A percentile compares a stretch with the other conserved stretches of the same genome.
phyloP scores from a whole-genome alignment of 2,113 vertebrate genomes.

The Acrocephalus arundinaceus region DNA sequence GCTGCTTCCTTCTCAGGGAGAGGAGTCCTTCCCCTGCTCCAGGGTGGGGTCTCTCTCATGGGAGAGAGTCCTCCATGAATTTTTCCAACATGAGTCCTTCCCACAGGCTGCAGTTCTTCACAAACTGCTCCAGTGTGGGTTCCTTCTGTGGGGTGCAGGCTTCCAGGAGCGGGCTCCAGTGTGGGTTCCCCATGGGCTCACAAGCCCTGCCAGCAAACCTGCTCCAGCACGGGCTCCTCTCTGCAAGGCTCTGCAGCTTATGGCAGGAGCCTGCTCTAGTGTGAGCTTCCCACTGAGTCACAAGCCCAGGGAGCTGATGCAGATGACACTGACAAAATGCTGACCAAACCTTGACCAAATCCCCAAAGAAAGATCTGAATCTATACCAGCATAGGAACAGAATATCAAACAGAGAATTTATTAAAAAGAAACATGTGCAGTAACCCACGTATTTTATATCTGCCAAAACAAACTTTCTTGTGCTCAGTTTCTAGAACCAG shows the following conservation, averaged over 20 bases:
- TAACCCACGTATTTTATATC: neutral
- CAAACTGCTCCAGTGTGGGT: accelerated
- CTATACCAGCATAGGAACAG: neutral
- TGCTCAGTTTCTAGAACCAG: neutral
- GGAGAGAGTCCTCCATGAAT: neutral
- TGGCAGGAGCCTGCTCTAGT: neutral
- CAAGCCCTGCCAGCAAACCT: neutral
- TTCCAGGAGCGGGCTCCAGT: neutral
- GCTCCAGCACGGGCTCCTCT: neutral
- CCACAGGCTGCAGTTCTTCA: neutral
- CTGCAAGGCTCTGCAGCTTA: neutral
- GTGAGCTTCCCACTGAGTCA: neutral
- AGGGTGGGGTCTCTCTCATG: neutral
- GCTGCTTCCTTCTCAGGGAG: neutral
- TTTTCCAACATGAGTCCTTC: neutral
- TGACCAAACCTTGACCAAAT: neutral
- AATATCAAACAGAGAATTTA: neutral
- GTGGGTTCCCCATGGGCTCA: neutral
- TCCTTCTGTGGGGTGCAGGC: neutral
- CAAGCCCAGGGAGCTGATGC: neutral
- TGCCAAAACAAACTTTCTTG: neutral
- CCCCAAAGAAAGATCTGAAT: neutral
- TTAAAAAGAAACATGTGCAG: neutral
- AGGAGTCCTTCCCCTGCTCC: neutral
- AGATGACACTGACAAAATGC: neutral